Evolutionary conservation across 2,888 invertebrate genomes (phyloP), one percentile per base, ranked within the genome.

Genomic region (Temnothorax ravouxi): DNA sequence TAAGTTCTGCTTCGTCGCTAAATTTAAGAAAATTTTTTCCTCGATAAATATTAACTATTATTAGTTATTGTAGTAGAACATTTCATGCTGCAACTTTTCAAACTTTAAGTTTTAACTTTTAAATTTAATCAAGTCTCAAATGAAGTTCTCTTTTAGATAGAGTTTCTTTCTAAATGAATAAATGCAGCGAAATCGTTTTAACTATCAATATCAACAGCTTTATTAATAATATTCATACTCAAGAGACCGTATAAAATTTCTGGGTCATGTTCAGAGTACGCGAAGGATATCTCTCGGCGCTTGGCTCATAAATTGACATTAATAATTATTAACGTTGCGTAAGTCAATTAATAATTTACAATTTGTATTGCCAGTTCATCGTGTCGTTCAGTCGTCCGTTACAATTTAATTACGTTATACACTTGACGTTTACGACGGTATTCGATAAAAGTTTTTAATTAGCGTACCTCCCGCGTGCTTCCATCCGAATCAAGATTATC

Each of bases 361-460:
- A 79, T 69, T 77, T 66, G 52, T 77, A 77, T 44, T 59, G 44
- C 15, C 56, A 21, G 44, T 41, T 54, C 9, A 41, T 0, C 41
- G 11, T 66, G 21, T 67, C 54, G 44, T 44, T 79, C 67, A 67
- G 44, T 59, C 34, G 29, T 56, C 47, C 67, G 47, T 67, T 67
- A 67, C 54, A 54, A 29, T 67, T 79, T 79, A 67, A 79, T 79
- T 67, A 67, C 29, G 67, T 54, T 66, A 44, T 66, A 34, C 41
- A 56, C 77, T 44, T 54, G 77, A 56, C 77, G 15, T 64, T 52
- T 52, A 64, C 38, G 47, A 47, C 47, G 67, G 11, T 67, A 67
- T 21, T 29, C 47, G 44, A 79, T 79, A 56, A 59, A 77, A 56
- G 29, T 79, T 79, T 79, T 79, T 79, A 59, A 67, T 67, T 67